Evolutionary conservation across 2,113 vertebrate species (phyloP).

Genomic region (Camarhynchus parvulus): DNA sequence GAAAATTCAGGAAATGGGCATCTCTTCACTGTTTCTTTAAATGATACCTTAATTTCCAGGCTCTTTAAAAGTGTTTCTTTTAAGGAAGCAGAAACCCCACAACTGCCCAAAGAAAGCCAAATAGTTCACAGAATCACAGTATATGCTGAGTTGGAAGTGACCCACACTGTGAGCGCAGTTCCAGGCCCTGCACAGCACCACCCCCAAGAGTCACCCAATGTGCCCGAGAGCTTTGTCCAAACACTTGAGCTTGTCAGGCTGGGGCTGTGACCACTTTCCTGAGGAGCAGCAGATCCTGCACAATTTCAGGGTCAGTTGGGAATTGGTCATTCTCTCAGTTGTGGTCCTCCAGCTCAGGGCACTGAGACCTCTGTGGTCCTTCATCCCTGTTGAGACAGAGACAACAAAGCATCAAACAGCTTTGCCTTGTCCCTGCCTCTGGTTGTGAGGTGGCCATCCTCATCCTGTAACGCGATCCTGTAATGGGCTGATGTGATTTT

Average conservation of each 20-base stretch:
- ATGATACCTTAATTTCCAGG: constrained; percentile 25
- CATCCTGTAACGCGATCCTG: accelerated
- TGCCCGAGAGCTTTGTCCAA: not conserved
- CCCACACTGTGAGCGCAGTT: too few species aligned
- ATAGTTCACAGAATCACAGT: not conserved
- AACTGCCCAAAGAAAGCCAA: not conserved
- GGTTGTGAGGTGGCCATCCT: not conserved
- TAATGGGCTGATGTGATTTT: not conserved
- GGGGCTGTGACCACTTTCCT: too few species aligned
- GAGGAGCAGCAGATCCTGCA: not conserved
- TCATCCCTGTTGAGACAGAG: not conserved
- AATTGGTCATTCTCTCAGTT: not conserved
- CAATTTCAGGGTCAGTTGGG: too few species aligned
- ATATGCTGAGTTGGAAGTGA: not conserved
- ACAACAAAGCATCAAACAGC: not conserved
- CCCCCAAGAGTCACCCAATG: too few species aligned
- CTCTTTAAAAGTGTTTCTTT: not conserved
- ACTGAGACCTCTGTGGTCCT: not conserved
- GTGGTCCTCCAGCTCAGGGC: not conserved
- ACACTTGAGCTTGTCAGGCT: not conserved
- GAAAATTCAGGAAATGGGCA: not conserved
- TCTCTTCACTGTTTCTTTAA: not conserved
- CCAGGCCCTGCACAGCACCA: not conserved
- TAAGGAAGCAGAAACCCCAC: not conserved
- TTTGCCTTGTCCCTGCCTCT: not conserved